phyloP scores from a whole-genome alignment of 2,888 invertebrate species.

The Gastrophysa polygoni region DNA sequence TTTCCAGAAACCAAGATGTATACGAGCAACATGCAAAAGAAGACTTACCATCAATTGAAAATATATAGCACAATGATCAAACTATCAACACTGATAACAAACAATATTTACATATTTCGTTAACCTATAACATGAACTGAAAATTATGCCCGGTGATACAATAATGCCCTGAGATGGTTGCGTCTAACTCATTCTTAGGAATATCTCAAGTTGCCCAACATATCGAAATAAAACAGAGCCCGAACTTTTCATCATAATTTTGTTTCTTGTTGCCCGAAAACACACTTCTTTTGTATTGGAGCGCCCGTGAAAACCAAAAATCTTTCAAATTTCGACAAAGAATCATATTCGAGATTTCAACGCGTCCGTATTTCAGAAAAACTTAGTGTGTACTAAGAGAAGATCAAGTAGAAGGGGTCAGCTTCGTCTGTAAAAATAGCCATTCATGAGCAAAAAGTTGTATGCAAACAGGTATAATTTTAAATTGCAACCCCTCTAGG shows the following conservation, averaged over 20 bases:
- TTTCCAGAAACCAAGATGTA: no score
- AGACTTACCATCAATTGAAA: not conserved
- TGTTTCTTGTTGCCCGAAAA: slow-evolving; percentile 38
- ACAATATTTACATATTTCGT: slow-evolving; percentile 20
- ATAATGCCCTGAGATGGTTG: slow-evolving; percentile 57
- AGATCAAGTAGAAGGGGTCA: slow-evolving; percentile 47
- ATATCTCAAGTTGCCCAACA: slow-evolving; percentile 31
- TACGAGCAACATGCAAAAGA: not conserved
- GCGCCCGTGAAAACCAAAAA: slow-evolving; percentile 18
- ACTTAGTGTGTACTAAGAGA: slow-evolving; percentile 45
- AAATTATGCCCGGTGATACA: slow-evolving; percentile 55
- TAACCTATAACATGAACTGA: slow-evolving; percentile 31
- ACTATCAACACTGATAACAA: slow-evolving; percentile 2
- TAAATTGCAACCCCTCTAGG: slow-evolving; percentile 44
- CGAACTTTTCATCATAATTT: slow-evolving; percentile 21
- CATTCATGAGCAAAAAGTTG: slow-evolving; percentile 47
- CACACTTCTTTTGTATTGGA: slow-evolving; percentile 32
- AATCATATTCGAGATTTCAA: slow-evolving; percentile 41
- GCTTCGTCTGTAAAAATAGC: slow-evolving; percentile 53
- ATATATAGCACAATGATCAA: slow-evolving; percentile 3
- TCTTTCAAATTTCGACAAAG: slow-evolving; percentile 31
- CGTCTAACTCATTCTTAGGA: slow-evolving; percentile 34
- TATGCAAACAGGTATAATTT: slow-evolving; percentile 54
- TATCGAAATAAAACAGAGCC: slow-evolving; percentile 24
- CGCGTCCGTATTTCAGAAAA: slow-evolving; percentile 45